Evolutionary conservation across 1,140 invertebrate genomes (phyloP).

Genomic region (Conus betulinus): DNA sequence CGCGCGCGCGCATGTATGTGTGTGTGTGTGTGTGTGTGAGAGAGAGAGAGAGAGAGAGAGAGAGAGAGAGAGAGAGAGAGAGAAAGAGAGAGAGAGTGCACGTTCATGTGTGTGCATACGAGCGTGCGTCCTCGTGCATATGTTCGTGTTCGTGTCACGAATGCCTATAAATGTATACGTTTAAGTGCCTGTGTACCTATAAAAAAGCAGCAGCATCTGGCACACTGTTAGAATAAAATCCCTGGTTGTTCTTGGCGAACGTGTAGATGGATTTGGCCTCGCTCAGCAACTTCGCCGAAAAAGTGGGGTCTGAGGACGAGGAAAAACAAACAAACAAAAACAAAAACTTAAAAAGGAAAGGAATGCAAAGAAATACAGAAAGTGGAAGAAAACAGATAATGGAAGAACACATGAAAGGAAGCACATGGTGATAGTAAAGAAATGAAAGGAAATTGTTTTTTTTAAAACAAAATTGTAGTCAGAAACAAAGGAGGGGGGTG

Average conservation of each 20-base stretch:
- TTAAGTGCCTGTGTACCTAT: constrained; percentile 31
- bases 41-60: too few species aligned
- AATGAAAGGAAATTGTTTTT: too few species aligned
- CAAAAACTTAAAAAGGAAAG: neutral
- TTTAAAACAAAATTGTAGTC: neutral
- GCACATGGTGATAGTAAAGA: neutral
- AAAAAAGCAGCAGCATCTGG: constrained; percentile 47
- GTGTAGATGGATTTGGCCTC: constrained; percentile 80
- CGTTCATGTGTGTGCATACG: too few species aligned
- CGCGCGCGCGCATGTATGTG: neutral
- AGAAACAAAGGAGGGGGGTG: neutral
- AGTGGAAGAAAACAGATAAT: neutral
- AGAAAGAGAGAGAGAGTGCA: too few species aligned
- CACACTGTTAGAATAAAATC: constrained; percentile 75
- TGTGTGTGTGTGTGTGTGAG: neutral
- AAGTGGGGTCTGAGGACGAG: constrained; percentile 72
- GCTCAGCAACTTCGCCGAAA: constrained; percentile 76
- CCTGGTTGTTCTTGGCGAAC: constrained; percentile 79
- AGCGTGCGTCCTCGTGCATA: neutral
- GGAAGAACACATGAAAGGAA: neutral
- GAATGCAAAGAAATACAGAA: too few species aligned
- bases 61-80: too few species aligned
- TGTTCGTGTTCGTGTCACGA: neutral
- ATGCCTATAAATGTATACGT: neutral
- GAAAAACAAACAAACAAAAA: neutral